phyloP scores from a whole-genome alignment of 92 coral and sea anemone species.

The Porites divaricata region DNA sequence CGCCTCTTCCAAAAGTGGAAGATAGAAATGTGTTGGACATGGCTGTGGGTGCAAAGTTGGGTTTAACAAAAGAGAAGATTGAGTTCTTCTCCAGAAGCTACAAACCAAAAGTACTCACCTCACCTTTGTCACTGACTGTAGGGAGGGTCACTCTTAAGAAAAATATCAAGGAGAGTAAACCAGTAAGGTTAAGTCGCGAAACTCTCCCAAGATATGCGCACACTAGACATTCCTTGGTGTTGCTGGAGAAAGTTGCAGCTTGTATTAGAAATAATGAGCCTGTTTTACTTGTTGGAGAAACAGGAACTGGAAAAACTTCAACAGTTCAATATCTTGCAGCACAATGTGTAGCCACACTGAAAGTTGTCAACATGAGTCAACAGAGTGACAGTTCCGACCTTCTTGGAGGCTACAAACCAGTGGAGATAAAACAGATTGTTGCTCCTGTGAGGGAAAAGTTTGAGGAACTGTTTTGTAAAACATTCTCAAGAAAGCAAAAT shows the following conservation, averaged over 20 bases:
- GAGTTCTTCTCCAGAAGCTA: constrained; percentile 81
- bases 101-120: constrained; percentile 83
- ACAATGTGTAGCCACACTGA: constrained; percentile 73
- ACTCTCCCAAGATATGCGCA: constrained; percentile 81
- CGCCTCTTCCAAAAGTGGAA: constrained; percentile 77
- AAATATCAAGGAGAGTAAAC: background rate
- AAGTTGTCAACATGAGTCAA: constrained; percentile 97
- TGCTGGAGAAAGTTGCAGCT: constrained; percentile 88
- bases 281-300: constrained; percentile 93
- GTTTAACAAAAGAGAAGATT: constrained; percentile 85
- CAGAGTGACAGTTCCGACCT: constrained; percentile 98
- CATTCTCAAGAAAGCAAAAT: constrained; percentile 97
- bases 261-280: constrained; percentile 92
- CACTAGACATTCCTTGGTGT: constrained; percentile 88
- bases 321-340: constrained; percentile 85
- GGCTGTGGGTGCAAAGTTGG: constrained; percentile 94
- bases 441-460: constrained; percentile 87
- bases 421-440: constrained; percentile 96
- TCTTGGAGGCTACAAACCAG: constrained; percentile 97
- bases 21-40: constrained; percentile 64
- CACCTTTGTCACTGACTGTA: constrained; percentile 82
- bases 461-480: constrained; percentile 83
- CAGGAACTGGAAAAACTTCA: constrained; percentile 99
- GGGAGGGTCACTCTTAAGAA: constrained; percentile 85
- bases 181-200: background rate